Evolutionary conservation across 2,113 vertebrate species (phyloP).

Genomic region (Alouatta palliata): DNA sequence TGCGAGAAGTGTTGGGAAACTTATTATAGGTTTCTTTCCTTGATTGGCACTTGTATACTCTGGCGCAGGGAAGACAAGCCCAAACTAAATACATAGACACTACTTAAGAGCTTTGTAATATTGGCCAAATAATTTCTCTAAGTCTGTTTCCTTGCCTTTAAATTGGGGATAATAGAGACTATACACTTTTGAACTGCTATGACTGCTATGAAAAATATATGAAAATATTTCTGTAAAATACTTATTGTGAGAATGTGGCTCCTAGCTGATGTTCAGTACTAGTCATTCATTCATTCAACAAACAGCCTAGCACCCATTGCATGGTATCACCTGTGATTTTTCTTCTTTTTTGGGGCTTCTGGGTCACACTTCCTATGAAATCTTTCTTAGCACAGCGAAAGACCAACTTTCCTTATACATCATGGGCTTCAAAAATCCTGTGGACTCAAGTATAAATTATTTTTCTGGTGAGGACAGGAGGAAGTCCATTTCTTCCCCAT

Average conservation of each 20-base stretch:
- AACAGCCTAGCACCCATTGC: background rate
- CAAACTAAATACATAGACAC: background rate
- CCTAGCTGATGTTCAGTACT: background rate
- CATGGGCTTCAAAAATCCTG: background rate
- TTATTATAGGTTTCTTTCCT: background rate
- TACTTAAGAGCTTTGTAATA: background rate
- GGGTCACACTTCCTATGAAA: background rate
- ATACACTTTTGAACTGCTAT: background rate
- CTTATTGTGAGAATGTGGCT: background rate
- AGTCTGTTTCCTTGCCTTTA: background rate
- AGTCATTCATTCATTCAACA: background rate
- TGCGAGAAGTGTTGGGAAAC: background rate
- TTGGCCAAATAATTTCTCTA: background rate
- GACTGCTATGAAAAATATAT: background rate
- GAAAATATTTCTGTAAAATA: background rate
- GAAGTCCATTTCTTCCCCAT: background rate
- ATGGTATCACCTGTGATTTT: background rate
- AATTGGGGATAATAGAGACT: background rate
- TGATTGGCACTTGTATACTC: background rate
- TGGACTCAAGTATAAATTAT: background rate
- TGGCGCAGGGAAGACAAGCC: background rate
- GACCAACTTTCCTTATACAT: constrained; percentile 25
- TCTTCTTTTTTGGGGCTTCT: background rate
- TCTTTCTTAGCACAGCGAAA: constrained; percentile 26
- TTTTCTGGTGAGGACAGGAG: background rate